A percentile compares a stretch with the other conserved stretches of the same genome.
phyloP scores from a whole-genome alignment of 2,797 vertebrate genomes.

The Myripristis jacobus region DNA sequence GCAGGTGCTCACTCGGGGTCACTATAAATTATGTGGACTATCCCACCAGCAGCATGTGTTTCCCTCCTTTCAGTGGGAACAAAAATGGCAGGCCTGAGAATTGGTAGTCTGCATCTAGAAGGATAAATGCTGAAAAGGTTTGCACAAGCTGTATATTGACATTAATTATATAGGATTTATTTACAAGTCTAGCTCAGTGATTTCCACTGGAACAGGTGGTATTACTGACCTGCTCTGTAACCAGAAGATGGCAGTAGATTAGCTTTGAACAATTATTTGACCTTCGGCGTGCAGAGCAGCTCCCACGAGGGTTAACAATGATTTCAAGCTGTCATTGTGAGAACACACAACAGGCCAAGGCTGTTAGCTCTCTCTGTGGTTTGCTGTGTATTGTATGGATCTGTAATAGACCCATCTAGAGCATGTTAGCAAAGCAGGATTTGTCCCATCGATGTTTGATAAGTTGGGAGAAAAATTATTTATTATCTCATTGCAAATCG shows the following conservation, averaged over 20 bases:
- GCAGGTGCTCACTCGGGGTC: slow-evolving; percentile 74
- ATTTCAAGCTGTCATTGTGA: slow-evolving; percentile 10
- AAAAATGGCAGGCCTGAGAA: slow-evolving; percentile 21
- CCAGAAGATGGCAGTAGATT: slow-evolving; percentile 73
- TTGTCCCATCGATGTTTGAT: too few species aligned
- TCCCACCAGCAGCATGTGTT: slow-evolving; percentile 63
- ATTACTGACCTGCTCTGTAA: neutral
- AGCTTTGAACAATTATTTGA: slow-evolving; percentile 22
- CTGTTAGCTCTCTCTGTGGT: neutral
- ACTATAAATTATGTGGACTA: slow-evolving; percentile 63
- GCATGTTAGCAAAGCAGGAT: neutral
- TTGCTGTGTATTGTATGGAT: neutral
- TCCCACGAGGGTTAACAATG: neutral
- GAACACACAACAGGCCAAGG: slow-evolving; percentile 2
- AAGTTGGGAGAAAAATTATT: too few species aligned
- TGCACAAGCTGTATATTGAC: neutral
- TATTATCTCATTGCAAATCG: neutral
- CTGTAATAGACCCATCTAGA: neutral
- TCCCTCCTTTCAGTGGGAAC: slow-evolving; percentile 33
- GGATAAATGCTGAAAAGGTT: neutral
- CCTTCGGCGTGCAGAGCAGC: slow-evolving; percentile 16
- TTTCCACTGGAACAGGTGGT: neutral
- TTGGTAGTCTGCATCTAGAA: neutral
- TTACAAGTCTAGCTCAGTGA: neutral
- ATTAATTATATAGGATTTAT: neutral